These are phyloP conservation scores for Hemicordylus capensis DNA, from an alignment of 2,113 vertebrate species.

Conservation along the genomic window DNA sequence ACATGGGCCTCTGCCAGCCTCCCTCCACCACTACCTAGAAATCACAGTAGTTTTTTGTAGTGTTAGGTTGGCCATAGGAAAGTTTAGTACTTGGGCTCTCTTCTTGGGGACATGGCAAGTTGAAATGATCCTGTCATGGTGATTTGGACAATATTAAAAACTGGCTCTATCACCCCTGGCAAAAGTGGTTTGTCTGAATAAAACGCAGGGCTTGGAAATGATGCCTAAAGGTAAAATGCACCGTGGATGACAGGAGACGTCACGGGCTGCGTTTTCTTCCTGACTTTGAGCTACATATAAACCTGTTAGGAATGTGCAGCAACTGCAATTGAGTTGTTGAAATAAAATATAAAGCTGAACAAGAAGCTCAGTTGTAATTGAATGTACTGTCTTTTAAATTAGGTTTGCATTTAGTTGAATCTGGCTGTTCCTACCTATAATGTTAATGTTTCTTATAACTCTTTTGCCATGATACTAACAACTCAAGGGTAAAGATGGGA, in stretches of 20 bases:
- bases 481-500: not conserved
- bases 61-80: not conserved
- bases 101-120: not conserved
- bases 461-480: not conserved
- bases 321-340: not conserved
- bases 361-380: not conserved
- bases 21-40: too few species aligned
- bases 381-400: not conserved
- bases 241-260: not conserved
- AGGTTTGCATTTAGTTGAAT: not conserved
- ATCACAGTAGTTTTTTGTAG: not conserved
- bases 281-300: not conserved
- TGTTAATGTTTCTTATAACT: not conserved
- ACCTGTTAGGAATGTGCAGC: not conserved
- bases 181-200: not conserved
- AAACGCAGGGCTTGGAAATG: not conserved
- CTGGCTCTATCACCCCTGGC: not conserved
- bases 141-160: not conserved
- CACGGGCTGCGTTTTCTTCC: not conserved
- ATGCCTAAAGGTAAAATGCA: not conserved
- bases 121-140: not conserved
- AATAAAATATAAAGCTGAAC: not conserved
- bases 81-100: not conserved
- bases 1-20: too few species aligned
- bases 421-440: not conserved